A percentile compares a stretch with the other conserved stretches of the same genome.
These are phyloP conservation scores for Solenopsis invicta DNA, from an alignment of 1,140 invertebrate species.

Conservation along the genomic window DNA sequence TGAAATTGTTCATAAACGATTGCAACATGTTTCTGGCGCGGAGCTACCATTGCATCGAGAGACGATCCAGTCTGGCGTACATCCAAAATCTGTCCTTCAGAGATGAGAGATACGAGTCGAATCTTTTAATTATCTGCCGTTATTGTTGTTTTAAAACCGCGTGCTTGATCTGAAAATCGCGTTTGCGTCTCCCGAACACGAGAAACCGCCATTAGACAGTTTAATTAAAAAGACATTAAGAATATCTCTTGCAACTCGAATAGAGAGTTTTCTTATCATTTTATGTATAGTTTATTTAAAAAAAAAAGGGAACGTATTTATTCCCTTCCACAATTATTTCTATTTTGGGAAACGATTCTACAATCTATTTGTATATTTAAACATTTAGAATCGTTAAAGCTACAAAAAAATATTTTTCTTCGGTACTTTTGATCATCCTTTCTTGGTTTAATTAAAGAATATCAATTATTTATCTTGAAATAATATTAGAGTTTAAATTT, in stretches of 20 bases:
- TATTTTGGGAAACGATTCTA: background rate
- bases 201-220: background rate
- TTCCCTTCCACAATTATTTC: background rate
- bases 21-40: constrained; percentile 53
- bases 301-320: background rate
- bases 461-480: background rate
- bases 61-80: constrained; percentile 17
- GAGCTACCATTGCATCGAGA: constrained; percentile 23
- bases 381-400: background rate
- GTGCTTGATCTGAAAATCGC: background rate
- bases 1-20: constrained; percentile 63
- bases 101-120: background rate
- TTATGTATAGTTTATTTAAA: background rate
- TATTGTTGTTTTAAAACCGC: background rate
- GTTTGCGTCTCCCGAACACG: background rate
- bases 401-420: background rate
- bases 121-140: constrained; percentile 51
- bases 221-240: background rate
- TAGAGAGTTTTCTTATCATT: background rate
- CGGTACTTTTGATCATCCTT: background rate
- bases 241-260: background rate
- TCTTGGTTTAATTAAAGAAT: background rate
- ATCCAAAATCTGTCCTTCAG: constrained; percentile 32
- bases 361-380: background rate
- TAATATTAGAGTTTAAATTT: no score